Conservation (phyloP, 2,113 vertebrate species). For the Kryptolebias marmoratus region DNA sequence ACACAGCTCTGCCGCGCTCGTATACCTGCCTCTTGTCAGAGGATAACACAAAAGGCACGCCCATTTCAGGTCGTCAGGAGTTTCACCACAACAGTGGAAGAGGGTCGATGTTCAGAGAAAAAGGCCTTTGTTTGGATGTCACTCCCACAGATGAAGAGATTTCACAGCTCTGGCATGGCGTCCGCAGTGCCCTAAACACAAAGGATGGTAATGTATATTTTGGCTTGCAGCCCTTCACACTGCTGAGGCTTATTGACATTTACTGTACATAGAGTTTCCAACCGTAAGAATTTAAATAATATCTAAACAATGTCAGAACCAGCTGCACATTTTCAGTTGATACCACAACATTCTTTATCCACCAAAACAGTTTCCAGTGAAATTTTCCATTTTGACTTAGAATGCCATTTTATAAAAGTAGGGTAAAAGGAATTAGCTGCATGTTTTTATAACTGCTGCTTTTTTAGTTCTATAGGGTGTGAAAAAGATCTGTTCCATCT, state of each 20-base stretch:
- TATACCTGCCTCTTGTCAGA: slow-evolving; percentile 49
- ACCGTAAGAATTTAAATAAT: slow-evolving; percentile 32
- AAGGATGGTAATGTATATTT: slow-evolving; percentile 75
- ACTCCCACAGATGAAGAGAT: slow-evolving; percentile 87
- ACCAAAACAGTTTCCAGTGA: too few relatives aligned
- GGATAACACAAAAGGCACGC: slow-evolving; percentile 58
- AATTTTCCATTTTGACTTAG: too few relatives aligned
- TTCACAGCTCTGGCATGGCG: slow-evolving; percentile 78
- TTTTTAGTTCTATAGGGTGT: too few relatives aligned
- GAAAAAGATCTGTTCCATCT: too few relatives aligned
- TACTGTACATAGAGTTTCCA: neutral
- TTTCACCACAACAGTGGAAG: slow-evolving; percentile 27
- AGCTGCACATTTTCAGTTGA: too few relatives aligned
- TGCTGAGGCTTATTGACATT: neutral
- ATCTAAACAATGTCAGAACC: neutral
- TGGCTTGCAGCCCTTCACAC: neutral
- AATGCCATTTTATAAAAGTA: too few relatives aligned
- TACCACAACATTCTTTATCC: too few relatives aligned
- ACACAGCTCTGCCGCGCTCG: slow-evolving; percentile 56
- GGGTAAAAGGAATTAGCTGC: too few relatives aligned
- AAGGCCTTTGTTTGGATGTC: slow-evolving; percentile 70
- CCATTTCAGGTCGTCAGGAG: slow-evolving; percentile 64
- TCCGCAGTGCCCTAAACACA: slow-evolving; percentile 71
- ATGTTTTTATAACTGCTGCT: too few relatives aligned
- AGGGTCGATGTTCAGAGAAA: slow-evolving; percentile 65